Evolutionary conservation across 2,113 vertebrate genomes (phyloP).

Genomic region (Stercorarius parasiticus): DNA sequence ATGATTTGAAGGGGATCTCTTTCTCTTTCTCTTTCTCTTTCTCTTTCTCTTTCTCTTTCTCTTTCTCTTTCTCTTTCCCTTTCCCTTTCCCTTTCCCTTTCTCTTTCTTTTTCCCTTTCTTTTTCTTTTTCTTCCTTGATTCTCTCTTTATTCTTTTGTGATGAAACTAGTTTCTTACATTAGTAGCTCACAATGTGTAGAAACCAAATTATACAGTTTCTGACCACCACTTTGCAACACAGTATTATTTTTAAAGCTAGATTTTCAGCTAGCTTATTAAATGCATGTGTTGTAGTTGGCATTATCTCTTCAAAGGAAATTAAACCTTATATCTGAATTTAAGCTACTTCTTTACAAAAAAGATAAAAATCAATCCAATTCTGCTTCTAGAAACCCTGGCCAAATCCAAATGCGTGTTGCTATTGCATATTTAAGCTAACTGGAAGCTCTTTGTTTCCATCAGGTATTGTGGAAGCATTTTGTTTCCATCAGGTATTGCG

Average conservation of each 20-base stretch:
- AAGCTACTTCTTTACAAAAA: background rate
- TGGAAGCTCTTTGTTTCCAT: slow-evolving; percentile 12
- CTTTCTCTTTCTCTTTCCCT: background rate
- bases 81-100: background rate
- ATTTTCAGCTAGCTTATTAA: background rate
- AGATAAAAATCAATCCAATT: slow-evolving; percentile 14
- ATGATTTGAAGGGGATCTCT: background rate
- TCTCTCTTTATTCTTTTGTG: background rate
- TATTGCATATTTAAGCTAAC: background rate
- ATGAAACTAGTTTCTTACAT: background rate
- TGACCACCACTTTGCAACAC: background rate
- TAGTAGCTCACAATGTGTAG: background rate
- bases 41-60: too few species aligned
- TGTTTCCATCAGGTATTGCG: background rate
- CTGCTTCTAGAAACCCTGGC: background rate
- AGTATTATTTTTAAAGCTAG: background rate
- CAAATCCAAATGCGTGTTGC: background rate
- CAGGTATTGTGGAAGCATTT: background rate
- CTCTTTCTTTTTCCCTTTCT: background rate
- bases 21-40: background rate
- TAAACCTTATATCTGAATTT: slow-evolving; percentile 17
- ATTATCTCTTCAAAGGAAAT: slow-evolving; percentile 37
- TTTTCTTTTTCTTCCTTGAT: background rate
- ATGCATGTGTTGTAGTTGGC: background rate
- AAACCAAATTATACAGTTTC: background rate